Percentiles rank a stretch among this genome's conserved stretches.
Conservation (phyloP, 1,140 invertebrate genomes). For the Grapholita molesta region DNA sequence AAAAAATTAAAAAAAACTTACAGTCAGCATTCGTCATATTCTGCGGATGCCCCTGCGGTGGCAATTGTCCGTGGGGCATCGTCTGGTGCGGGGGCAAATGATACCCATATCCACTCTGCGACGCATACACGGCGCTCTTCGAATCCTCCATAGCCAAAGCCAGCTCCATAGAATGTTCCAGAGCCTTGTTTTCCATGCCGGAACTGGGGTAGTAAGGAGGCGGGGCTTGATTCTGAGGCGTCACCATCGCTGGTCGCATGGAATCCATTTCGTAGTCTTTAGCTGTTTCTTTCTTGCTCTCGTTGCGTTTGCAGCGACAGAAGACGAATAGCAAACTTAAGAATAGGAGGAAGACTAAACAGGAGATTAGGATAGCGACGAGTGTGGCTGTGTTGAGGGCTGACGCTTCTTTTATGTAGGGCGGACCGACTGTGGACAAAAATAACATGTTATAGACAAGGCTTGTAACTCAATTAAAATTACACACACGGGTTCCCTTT, state of each 20-base stretch:
- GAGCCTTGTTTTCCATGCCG: constrained; percentile 94
- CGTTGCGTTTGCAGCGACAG: constrained; percentile 90
- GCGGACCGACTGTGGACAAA: constrained; percentile 83
- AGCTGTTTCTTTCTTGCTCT: constrained; percentile 87
- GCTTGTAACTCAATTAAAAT: no score
- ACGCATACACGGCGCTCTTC: constrained; percentile 87
- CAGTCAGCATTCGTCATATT: constrained; percentile 87
- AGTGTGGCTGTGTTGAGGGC: constrained; percentile 86
- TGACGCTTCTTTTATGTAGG: constrained; percentile 88
- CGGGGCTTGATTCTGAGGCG: constrained; percentile 88
- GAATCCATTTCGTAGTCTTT: constrained; percentile 96
- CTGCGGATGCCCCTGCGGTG: constrained; percentile 56
- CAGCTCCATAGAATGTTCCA: constrained; percentile 91
- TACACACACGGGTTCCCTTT: no score
- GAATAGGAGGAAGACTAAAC: constrained; percentile 88
- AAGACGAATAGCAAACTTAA: constrained; percentile 88
- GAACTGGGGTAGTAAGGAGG: constrained; percentile 90
- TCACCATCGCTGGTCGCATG: constrained; percentile 87
- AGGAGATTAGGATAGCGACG: constrained; percentile 89
- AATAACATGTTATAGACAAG: background rate
- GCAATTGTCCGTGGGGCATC: constrained; percentile 53
- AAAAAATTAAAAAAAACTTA: constrained; percentile 72
- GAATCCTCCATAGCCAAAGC: constrained; percentile 89
- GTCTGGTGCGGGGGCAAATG: constrained; percentile 80
- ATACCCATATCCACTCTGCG: constrained; percentile 91